Evolutionary conservation across 2,888 invertebrate species (phyloP).

Genomic region (Micoletzkya japonica): DNA sequence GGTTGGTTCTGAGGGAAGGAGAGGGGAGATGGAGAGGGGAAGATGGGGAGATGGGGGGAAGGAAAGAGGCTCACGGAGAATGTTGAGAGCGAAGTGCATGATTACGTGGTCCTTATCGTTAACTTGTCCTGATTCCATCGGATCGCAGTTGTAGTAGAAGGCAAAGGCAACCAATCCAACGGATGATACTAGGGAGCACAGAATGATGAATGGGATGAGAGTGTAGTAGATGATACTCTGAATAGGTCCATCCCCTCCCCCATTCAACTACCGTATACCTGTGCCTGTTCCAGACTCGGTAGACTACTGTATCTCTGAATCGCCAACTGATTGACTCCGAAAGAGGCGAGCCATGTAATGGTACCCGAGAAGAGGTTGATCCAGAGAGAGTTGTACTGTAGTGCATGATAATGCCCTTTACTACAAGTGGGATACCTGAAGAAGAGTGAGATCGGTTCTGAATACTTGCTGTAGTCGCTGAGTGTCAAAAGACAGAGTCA

Average conservation of each 20-base stretch:
- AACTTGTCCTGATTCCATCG: conserved; percentile 44
- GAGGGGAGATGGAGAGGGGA: not conserved
- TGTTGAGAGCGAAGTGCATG: conserved; percentile 48
- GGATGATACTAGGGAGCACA: conserved; percentile 51
- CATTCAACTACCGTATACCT: conserved; percentile 1
- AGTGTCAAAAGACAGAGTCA: conserved; percentile 44
- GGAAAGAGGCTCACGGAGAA: conserved; percentile 41
- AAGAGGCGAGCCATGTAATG: conserved; percentile 54
- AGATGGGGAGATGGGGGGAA: too few relatives aligned
- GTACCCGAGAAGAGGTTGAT: conserved; percentile 53
- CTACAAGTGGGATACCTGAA: conserved; percentile 29
- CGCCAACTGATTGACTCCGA: conserved; percentile 55
- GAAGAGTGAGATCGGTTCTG: conserved; percentile 40
- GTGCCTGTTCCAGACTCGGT: conserved; percentile 45
- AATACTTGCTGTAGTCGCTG: conserved; percentile 45
- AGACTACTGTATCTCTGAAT: conserved; percentile 55
- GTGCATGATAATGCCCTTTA: not conserved
- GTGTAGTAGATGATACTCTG: conserved; percentile 48
- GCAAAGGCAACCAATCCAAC: conserved; percentile 56
- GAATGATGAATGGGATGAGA: conserved; percentile 50
- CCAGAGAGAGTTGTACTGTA: conserved; percentile 56
- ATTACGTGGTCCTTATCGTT: conserved; percentile 49
- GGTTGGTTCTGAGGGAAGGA: conserved; percentile 42
- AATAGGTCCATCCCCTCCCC: not conserved
- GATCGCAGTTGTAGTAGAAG: conserved; percentile 57